These are phyloP conservation scores for Creontiades dilutus DNA, from an alignment of 2,888 invertebrate species.

Conservation along the genomic window DNA sequence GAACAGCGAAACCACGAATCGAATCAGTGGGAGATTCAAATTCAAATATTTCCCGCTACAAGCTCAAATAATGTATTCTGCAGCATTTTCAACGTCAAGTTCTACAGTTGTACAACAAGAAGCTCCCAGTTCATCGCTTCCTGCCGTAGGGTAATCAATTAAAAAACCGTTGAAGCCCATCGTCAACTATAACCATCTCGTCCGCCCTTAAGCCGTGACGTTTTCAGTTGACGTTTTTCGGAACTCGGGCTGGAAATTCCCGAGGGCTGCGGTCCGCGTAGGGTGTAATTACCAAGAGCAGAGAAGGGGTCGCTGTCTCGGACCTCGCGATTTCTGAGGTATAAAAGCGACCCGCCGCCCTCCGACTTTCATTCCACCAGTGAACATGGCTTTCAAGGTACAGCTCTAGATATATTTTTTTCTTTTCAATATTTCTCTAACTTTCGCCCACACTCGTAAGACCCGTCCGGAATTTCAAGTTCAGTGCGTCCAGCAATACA, in stretches of 20 bases:
- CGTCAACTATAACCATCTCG: not conserved
- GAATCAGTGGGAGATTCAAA: too few species aligned
- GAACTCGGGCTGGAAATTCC: not conserved
- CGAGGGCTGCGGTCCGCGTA: too few species aligned
- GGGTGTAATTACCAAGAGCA: not conserved
- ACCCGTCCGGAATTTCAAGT: not conserved
- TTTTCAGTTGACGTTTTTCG: not conserved
- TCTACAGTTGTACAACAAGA: too few species aligned
- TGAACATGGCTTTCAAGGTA: constrained; percentile 25
- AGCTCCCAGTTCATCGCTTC: too few species aligned
- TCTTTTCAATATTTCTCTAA: too few species aligned
- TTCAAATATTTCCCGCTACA: too few species aligned
- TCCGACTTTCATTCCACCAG: not conserved
- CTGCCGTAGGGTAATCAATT: too few species aligned
- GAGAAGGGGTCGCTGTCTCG: not conserved
- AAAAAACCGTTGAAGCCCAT: not conserved
- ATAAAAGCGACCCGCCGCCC: not conserved
- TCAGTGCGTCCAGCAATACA: not conserved
- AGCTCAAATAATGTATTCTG: too few species aligned
- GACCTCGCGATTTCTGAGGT: not conserved
- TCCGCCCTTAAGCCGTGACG: too few species aligned
- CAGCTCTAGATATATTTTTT: not conserved
- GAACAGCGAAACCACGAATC: too few species aligned
- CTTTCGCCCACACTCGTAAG: not conserved
- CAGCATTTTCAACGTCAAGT: too few species aligned